These are phyloP conservation scores for Dendrolimus houi DNA, from an alignment of 2,888 invertebrate species.

Conservation along the genomic window DNA sequence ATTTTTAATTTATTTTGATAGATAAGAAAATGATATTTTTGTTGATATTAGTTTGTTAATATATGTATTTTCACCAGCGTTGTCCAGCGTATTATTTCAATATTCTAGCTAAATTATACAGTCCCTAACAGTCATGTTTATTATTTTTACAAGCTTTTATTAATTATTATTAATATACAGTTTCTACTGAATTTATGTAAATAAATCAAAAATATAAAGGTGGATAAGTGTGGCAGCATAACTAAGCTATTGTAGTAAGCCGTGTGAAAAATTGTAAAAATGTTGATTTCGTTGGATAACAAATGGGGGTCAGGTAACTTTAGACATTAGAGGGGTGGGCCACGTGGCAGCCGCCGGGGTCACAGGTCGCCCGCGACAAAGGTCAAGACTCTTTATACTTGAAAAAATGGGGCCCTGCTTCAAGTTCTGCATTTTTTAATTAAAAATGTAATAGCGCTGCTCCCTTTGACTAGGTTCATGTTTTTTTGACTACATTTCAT, in stretches of 20 bases:
- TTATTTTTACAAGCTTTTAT: no score
- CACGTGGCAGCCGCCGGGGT: slow-evolving; percentile 55
- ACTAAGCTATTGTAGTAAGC: slow-evolving; percentile 6
- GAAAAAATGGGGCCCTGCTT: slow-evolving; percentile 30
- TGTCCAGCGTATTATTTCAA: no score
- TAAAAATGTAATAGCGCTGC: slow-evolving; percentile 15
- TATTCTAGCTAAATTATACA: no score
- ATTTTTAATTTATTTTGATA: no score
- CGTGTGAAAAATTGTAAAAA: slow-evolving; percentile 40
- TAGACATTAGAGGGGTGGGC: slow-evolving; percentile 26
- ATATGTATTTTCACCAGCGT: no score
- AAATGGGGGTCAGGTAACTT: slow-evolving; percentile 35
- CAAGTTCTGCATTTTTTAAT: slow-evolving; percentile 24
- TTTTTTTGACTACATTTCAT: background rate
- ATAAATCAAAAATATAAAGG: slow-evolving; percentile 4
- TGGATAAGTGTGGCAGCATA: slow-evolving; percentile 25
- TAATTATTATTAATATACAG: no score
- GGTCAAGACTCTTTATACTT: slow-evolving; percentile 36
- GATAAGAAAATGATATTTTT: no score
- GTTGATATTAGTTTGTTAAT: no score
- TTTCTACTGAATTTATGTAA: background rate
- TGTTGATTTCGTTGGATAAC: slow-evolving; percentile 33
- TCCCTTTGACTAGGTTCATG: slow-evolving; percentile 8
- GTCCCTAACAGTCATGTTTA: no score
- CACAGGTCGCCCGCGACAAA: slow-evolving; percentile 48